Evolutionary conservation across 2,113 vertebrate species (phyloP).

Genomic region (Colaptes auratus): DNA sequence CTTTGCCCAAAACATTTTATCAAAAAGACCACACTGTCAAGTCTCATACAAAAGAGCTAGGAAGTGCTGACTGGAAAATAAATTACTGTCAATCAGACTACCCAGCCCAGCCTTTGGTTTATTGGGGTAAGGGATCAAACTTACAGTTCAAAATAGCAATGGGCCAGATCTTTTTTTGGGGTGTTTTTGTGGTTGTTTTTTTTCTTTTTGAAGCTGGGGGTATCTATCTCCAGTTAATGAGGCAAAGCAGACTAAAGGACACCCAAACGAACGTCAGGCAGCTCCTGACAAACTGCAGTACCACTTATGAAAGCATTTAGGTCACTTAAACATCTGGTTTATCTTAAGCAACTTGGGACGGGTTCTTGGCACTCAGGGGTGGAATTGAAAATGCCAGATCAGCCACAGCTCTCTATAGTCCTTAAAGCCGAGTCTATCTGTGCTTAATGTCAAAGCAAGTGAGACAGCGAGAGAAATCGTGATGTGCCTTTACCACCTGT

Average conservation of each 20-base stretch:
- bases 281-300: constrained; percentile 23
- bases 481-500: background rate
- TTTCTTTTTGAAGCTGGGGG: background rate
- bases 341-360: constrained; percentile 45
- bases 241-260: constrained; percentile 46
- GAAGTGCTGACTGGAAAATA: constrained; percentile 15
- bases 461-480: background rate
- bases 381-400: constrained; percentile 35
- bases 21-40: background rate
- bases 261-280: background rate
- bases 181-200: too few relatives aligned
- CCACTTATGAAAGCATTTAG: constrained; percentile 49
- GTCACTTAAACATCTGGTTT: constrained; percentile 61
- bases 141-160: constrained; percentile 13
- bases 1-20: constrained; percentile 59
- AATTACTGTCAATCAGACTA: background rate
- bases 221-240: background rate
- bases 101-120: background rate
- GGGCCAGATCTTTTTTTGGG: background rate
- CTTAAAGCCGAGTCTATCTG: constrained; percentile 37
- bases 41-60: background rate
- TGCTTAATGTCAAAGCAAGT: constrained; percentile 44
- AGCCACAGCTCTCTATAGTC: constrained; percentile 29
- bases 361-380: constrained; percentile 1
- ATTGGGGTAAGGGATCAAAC: constrained; percentile 10